Percentiles rank a stretch among this genome's conserved stretches.
phyloP scores from a whole-genome alignment of 2,113 vertebrate species.

The Callocephalon fimbriatum region DNA sequence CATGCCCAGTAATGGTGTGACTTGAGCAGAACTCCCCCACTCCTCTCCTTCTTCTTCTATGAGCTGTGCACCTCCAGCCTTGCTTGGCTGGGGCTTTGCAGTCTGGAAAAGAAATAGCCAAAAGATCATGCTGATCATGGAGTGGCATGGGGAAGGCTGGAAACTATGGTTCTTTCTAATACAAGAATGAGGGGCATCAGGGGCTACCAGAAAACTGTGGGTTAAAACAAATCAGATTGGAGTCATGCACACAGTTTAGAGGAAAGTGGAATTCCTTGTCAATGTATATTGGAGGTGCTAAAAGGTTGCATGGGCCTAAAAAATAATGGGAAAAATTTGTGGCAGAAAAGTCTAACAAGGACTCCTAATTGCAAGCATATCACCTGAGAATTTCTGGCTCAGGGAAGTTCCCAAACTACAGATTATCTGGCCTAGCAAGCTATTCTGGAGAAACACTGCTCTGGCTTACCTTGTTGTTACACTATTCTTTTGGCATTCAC shows the following conservation, averaged over 20 bases:
- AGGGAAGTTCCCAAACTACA: not conserved
- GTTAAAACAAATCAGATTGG: not conserved
- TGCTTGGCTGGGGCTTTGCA: not conserved
- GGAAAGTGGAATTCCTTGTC: not conserved
- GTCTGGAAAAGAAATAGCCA: not conserved
- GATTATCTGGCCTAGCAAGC: not conserved
- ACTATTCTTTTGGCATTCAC: not conserved
- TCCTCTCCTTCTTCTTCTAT: not conserved
- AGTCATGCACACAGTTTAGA: not conserved
- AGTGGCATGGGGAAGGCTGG: not conserved
- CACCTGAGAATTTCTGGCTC: not conserved
- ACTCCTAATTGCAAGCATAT: not conserved
- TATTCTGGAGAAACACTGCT: not conserved
- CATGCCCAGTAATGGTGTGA: accelerated
- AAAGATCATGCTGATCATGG: not conserved
- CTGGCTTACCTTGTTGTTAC: not conserved
- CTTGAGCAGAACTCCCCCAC: not conserved
- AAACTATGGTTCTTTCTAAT: not conserved
- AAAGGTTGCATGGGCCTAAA: not conserved
- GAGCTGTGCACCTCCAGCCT: not conserved
- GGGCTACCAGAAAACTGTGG: not conserved
- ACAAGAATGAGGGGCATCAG: not conserved
- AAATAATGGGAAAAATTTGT: not conserved
- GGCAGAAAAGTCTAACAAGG: not conserved
- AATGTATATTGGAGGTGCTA: not conserved